These are phyloP conservation scores for Aphelenchoides besseyi DNA, from an alignment of 1,140 invertebrate genomes.

Conservation along the genomic window DNA sequence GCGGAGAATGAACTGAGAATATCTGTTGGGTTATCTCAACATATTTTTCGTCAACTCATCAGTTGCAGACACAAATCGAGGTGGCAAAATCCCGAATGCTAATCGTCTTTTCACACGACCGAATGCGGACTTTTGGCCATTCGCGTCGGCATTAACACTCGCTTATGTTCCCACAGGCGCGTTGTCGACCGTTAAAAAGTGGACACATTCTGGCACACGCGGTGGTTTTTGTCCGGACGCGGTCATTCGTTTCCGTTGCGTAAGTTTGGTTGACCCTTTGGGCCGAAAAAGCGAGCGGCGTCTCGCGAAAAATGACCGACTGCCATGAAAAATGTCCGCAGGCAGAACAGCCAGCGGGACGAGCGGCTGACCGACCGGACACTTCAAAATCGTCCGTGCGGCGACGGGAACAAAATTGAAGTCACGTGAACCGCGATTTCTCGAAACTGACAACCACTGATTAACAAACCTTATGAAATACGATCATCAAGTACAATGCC, in stretches of 20 bases:
- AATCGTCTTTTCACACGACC: too few species aligned
- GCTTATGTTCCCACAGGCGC: not conserved
- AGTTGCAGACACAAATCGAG: too few species aligned
- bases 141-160: too few species aligned
- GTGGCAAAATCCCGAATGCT: too few species aligned
- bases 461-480: too few species aligned
- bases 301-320: not conserved
- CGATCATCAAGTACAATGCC: too few species aligned
- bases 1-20: too few species aligned
- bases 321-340: not conserved
- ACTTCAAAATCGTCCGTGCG: not conserved
- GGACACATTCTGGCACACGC: not conserved
- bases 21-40: too few species aligned
- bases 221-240: not conserved
- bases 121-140: too few species aligned
- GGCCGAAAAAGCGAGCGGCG: not conserved
- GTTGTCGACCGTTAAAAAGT: not conserved
- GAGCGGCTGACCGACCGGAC: not conserved
- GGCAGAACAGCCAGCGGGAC: slow-evolving; percentile 1
- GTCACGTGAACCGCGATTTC: not conserved
- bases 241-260: slow-evolving; percentile 2
- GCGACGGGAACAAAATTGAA: not conserved
- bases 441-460: too few species aligned
- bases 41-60: too few species aligned
- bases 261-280: not conserved